Evolutionary conservation across 1,140 invertebrate species (phyloP).

Genomic region (Ruditapes philippinarum): DNA sequence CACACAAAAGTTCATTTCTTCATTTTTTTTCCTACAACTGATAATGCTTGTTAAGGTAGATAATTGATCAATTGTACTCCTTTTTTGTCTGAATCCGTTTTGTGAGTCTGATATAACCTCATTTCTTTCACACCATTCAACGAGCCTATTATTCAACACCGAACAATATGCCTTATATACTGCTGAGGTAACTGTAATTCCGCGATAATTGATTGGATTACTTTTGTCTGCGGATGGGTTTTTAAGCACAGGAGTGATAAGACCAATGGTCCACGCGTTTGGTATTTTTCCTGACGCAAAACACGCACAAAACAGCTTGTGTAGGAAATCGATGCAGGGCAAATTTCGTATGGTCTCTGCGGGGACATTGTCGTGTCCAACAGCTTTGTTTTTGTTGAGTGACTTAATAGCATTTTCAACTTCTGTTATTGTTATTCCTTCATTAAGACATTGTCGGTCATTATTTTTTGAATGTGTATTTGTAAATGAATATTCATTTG

Average conservation of each 20-base stretch:
- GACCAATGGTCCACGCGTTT: not conserved
- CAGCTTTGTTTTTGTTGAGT: too few species aligned
- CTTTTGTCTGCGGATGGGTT: conserved; percentile 4
- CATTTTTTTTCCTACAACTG: conserved; percentile 11
- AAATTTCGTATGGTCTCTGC: too few species aligned
- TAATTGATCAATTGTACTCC: conserved; percentile 57
- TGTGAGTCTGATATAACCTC: conserved; percentile 55
- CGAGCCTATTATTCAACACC: conserved; percentile 50
- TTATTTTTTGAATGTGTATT: too few species aligned
- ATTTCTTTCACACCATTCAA: conserved; percentile 10
- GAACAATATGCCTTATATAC: conserved; percentile 54
- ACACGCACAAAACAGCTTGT: conserved; percentile 16
- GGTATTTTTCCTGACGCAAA: not conserved
- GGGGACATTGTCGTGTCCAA: too few species aligned
- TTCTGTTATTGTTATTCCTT: not conserved
- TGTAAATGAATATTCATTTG: too few species aligned
- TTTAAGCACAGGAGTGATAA: conserved; percentile 41
- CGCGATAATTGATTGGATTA: conserved; percentile 30
- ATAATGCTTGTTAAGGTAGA: conserved; percentile 39
- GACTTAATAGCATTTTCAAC: not conserved
- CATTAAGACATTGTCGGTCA: not conserved
- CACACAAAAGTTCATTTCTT: conserved; percentile 17
- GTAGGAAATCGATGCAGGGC: too few species aligned
- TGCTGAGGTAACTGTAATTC: conserved; percentile 43
- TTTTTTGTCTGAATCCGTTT: conserved; percentile 58